phyloP scores from a whole-genome alignment of 2,797 vertebrate species.

The Limosa lapponica region DNA sequence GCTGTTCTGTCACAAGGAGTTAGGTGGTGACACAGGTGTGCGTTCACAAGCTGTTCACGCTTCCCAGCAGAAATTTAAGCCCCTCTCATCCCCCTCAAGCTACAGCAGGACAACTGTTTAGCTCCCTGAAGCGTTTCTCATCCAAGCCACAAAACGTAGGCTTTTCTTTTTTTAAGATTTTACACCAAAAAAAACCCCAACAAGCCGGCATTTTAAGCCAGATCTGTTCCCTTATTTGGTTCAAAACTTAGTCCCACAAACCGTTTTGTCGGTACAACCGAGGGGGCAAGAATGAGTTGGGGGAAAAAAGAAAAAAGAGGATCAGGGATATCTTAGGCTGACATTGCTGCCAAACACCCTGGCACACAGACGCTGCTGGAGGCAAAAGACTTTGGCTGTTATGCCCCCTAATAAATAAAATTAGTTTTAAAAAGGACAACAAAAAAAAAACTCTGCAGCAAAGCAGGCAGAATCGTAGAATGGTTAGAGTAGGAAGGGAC shows the following conservation, averaged over 20 bases:
- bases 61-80: neutral
- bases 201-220: neutral
- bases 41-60: neutral
- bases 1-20: neutral
- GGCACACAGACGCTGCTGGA: neutral
- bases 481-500: too few relatives aligned
- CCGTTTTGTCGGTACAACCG: neutral
- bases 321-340: neutral
- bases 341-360: neutral
- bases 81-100: neutral
- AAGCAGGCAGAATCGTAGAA: neutral
- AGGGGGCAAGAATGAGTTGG: neutral
- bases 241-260: neutral
- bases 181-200: neutral
- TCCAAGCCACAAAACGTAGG: neutral
- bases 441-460: neutral
- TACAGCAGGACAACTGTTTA: neutral
- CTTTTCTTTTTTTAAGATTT: neutral
- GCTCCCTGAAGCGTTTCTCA: neutral
- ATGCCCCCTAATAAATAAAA: neutral
- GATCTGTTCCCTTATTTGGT: neutral
- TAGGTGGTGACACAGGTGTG: neutral
- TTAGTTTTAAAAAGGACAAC: neutral
- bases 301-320: rapidly evolving
- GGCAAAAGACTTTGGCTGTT: neutral